A percentile compares a stretch with the other conserved stretches of the same genome.
phyloP scores from a whole-genome alignment of 2,113 vertebrate species.

The Puntigrus tetrazona region DNA sequence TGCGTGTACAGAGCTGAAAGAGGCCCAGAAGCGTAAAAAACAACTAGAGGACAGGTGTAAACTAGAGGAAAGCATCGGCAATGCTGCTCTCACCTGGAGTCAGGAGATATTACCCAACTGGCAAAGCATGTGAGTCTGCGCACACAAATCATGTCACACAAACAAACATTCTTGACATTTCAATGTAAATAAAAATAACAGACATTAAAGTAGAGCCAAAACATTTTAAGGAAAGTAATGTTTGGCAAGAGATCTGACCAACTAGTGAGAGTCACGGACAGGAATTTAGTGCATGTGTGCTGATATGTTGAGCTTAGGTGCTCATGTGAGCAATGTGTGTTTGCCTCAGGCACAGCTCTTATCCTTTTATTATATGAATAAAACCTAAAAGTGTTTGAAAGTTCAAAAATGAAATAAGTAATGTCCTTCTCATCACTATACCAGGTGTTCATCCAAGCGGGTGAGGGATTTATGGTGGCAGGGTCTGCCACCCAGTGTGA shows the following conservation, averaged over 20 bases:
- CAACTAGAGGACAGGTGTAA: conserved; percentile 94
- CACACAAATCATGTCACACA: background rate
- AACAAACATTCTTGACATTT: background rate
- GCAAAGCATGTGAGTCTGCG: conserved; percentile 86
- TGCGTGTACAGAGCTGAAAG: conserved; percentile 86
- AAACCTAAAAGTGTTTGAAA: background rate
- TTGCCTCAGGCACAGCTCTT: background rate
- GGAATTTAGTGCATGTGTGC: background rate
- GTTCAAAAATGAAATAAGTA: background rate
- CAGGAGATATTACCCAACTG: conserved; percentile 96
- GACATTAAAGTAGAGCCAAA: background rate
- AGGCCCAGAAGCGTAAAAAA: conserved; percentile 94
- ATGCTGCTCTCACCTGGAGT: conserved; percentile 94
- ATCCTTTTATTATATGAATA: background rate
- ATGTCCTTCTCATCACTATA: background rate
- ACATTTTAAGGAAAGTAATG: background rate
- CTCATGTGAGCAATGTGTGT: background rate
- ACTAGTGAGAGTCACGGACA: background rate
- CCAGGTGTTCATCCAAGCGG: conserved; percentile 86
- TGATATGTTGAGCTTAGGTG: background rate
- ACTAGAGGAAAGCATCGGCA: conserved; percentile 95
- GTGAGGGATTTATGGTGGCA: conserved; percentile 98
- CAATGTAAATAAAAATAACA: background rate
- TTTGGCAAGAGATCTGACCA: background rate
- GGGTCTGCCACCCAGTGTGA: conserved; percentile 93